Conservation (phyloP, 2,888 invertebrate species). For the Agrotis ipsilon region DNA sequence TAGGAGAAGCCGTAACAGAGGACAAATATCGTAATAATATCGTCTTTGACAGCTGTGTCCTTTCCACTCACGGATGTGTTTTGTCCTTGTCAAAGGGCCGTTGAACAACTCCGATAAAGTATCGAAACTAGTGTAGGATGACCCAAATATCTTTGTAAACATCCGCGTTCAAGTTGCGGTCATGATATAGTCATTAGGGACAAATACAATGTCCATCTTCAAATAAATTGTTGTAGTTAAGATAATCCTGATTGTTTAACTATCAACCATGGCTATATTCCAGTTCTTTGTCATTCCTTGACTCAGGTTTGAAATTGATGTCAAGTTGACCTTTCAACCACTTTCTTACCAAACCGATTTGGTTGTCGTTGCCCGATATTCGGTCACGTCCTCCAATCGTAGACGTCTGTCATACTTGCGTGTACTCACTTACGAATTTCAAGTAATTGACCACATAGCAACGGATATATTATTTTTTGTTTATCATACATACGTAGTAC, state of each 20-base stretch:
- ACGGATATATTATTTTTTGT: constrained; percentile 50
- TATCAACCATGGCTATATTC: background rate
- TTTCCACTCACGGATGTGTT: constrained; percentile 25
- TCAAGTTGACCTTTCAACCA: constrained; percentile 37
- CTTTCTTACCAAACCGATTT: constrained; percentile 41
- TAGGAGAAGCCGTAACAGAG: background rate
- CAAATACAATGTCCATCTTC: background rate
- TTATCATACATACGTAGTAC: constrained; percentile 35
- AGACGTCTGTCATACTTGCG: constrained; percentile 38
- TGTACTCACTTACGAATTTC: constrained; percentile 19
- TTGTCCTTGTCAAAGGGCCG: constrained; percentile 3
- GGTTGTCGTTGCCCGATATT: constrained; percentile 18
- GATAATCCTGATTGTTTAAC: background rate
- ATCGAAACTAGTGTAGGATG: constrained; percentile 14
- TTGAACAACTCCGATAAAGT: constrained; percentile 2
- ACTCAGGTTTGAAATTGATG: constrained; percentile 16
- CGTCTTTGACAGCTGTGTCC: background rate
- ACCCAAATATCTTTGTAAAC: constrained; percentile 18
- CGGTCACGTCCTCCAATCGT: constrained; percentile 27
- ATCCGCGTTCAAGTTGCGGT: constrained; percentile 11
- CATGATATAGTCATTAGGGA: constrained; percentile 1
- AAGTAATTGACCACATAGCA: constrained; percentile 47
- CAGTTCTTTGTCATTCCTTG: background rate
- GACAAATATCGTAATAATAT: background rate
- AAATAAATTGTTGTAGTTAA: background rate